Evolutionary conservation across 2,797 vertebrate species (phyloP), one percentile per base, ranked within the genome.

Genomic region (Falco biarmicus): DNA sequence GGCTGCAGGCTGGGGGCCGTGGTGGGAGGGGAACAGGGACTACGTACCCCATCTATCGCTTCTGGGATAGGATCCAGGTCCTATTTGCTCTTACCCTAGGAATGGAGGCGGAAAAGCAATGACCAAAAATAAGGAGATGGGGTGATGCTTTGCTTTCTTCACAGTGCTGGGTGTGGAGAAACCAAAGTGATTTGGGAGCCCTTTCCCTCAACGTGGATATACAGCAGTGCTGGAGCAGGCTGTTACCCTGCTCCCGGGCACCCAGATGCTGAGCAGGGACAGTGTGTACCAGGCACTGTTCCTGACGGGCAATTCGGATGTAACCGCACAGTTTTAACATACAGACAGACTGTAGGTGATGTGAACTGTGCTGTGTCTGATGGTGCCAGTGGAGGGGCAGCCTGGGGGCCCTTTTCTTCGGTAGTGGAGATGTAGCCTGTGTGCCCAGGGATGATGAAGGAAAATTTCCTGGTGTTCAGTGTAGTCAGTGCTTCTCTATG

Each of bases 1-100:
- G 17, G 39, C 61, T 29, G 60, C 41, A 25, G 57, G 26, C 25
- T 19, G 31, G 31, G 59, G 41, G 13, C 37, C 32, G 32, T 1
- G 3, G 14, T 22, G 53, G 53, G 29, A 57, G 12, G 15, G 54
- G 39, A 53, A 22, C 0, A 1, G 31, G 45, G 15, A 32, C n/a
- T 21, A 8, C 5, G 0, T 24, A 28, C 10, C 19, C 56, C 1
- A 0, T 15, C 24, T 48, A 19, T 15, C 54, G 26, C 60, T 74
- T 65, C 31, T 39, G 43, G 26, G 21, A 41, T 39, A 37, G 26
- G 21, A 41, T 89, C 39, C 63, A 29, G 26, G 13, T 70, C 16
- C 32, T 43, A 4, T 64, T 76, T 64, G 26, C 50, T 64, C 26
- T 59, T 53, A 13, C 31, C 45, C 37, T 65, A 53, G 53, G 34